phyloP scores from a whole-genome alignment of 2,888 invertebrate species.

The Coenonympha glycerion region DNA sequence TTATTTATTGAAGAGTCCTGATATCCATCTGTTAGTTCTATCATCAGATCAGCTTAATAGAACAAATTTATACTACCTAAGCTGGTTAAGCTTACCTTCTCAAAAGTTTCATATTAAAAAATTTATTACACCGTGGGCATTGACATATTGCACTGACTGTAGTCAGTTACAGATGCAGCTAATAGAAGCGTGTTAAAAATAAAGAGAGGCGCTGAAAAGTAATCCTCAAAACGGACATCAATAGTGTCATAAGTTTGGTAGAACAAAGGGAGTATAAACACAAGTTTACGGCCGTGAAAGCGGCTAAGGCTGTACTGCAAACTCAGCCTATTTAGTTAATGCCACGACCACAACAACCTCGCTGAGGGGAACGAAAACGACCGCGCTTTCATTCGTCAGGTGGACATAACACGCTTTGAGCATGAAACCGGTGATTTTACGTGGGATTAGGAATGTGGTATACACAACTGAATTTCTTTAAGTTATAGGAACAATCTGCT shows the following conservation, averaged over 20 bases:
- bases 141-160: too few species aligned
- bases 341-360: constrained; percentile 1
- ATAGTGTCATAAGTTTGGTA: neutral
- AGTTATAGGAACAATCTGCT: too few species aligned
- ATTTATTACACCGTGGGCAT: too few species aligned
- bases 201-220: neutral
- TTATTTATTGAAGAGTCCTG: too few species aligned
- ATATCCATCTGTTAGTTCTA: too few species aligned
- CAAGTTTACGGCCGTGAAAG: constrained; percentile 3
- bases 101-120: too few species aligned
- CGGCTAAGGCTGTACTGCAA: neutral
- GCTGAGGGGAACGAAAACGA: neutral
- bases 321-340: constrained; percentile 5
- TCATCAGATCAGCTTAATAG: too few species aligned
- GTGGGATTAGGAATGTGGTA: too few species aligned
- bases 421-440: neutral
- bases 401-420: neutral
- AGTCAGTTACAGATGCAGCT: too few species aligned
- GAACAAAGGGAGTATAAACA: constrained; percentile 9
- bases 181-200: neutral
- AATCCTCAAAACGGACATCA: neutral
- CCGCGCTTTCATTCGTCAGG: neutral
- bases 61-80: too few species aligned
- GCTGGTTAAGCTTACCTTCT: too few species aligned
- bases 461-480: too few species aligned